A percentile compares a stretch with the other conserved stretches of the same genome.
Evolutionary conservation across 2,797 vertebrate genomes (phyloP).

Genomic region (Onychomys leucogaster): DNA sequence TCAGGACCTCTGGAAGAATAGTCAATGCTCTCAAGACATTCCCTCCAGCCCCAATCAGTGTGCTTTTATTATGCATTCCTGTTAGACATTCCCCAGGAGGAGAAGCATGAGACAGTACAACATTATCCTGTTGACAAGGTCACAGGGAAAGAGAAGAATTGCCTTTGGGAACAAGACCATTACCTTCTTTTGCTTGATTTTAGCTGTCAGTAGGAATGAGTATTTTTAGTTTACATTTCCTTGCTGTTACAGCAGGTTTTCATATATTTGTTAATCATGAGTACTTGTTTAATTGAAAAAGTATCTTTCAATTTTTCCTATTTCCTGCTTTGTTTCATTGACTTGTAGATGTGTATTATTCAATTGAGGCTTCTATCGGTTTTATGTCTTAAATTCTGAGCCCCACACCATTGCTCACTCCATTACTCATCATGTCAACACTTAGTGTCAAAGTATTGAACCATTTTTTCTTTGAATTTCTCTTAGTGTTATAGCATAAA

Average conservation of each 20-base stretch:
- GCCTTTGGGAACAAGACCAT: not conserved
- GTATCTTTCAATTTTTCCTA: not conserved
- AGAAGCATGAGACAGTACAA: not conserved
- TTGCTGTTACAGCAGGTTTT: not conserved
- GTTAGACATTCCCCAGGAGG: not conserved
- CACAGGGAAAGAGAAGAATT: not conserved
- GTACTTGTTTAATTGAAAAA: not conserved
- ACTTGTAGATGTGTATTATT: not conserved
- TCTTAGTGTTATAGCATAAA: not conserved
- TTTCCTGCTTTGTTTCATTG: not conserved
- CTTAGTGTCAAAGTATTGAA: not conserved
- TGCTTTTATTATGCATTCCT: not conserved
- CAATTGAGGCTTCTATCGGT: not conserved
- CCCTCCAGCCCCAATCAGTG: not conserved
- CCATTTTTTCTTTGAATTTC: not conserved
- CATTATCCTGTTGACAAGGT: not conserved
- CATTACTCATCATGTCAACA: not conserved
- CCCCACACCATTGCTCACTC: not conserved
- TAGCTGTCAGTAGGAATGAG: not conserved
- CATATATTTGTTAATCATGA: not conserved
- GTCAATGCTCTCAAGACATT: not conserved
- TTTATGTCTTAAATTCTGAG: not conserved
- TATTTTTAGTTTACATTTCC: not conserved
- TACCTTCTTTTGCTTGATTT: not conserved
- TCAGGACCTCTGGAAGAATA: not conserved